A percentile compares a stretch with the other conserved stretches of the same genome.
Conservation (phyloP, 2,113 vertebrate genomes). For the Rallus limicola region DNA sequence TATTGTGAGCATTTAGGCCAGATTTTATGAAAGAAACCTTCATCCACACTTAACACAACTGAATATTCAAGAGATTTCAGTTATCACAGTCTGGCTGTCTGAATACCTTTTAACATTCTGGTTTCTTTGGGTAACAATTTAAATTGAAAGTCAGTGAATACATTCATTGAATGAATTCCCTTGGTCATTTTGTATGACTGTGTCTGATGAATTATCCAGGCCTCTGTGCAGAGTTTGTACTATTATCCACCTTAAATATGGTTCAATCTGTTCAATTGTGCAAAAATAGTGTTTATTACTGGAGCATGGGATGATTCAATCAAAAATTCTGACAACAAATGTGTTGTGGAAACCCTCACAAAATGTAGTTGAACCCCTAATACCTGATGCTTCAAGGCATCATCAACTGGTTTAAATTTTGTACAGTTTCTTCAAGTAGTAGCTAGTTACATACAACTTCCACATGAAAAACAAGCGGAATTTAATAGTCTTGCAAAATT, state of each 20-base stretch:
- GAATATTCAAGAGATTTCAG: neutral
- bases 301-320: accelerated
- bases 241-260: neutral
- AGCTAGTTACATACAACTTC: neutral
- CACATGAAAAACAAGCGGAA: neutral
- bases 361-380: neutral
- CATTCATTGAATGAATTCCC: neutral
- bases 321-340: neutral
- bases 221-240: neutral
- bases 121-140: neutral
- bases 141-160: neutral
- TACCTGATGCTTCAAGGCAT: neutral
- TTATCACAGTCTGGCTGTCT: neutral
- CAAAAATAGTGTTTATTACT: neutral
- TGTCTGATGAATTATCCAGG: neutral
- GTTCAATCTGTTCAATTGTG: neutral
- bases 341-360: neutral
- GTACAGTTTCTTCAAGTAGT: neutral
- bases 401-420: neutral
- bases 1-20: neutral
- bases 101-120: neutral
- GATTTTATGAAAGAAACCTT: neutral
- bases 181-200: neutral
- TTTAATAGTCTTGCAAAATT: neutral
- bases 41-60: neutral